Conservation (phyloP, 2,797 vertebrate genomes). For the Enteromius radiatus region DNA sequence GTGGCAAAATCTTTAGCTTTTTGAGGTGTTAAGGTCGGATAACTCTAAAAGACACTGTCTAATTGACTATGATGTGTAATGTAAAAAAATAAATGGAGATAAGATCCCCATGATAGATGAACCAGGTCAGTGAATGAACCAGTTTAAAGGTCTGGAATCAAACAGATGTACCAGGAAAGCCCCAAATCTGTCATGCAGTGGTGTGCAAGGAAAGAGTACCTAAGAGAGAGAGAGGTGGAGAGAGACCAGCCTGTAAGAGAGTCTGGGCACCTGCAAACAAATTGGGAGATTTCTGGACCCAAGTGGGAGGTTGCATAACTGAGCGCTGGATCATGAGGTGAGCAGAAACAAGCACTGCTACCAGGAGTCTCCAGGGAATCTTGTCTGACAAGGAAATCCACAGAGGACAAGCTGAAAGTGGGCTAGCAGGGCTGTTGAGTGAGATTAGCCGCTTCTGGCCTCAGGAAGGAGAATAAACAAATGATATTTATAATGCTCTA, state of each 20-base stretch:
- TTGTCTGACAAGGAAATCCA: constrained; percentile 22
- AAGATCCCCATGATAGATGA: constrained; percentile 22
- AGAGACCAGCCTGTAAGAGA: neutral
- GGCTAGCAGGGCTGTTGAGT: constrained; percentile 4
- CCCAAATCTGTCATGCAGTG: constrained; percentile 59
- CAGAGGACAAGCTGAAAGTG: constrained; percentile 14
- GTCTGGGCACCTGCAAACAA: constrained; percentile 23
- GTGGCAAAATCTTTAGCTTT: neutral
- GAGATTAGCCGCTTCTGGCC: constrained; percentile 30
- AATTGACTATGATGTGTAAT: constrained; percentile 6
- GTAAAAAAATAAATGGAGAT: constrained; percentile 15
- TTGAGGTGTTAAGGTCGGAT: neutral
- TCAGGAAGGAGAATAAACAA: constrained; percentile 16
- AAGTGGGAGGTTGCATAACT: constrained; percentile 31
- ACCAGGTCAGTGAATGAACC: constrained; percentile 47
- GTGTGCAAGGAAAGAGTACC: neutral
- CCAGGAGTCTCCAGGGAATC: constrained; percentile 29
- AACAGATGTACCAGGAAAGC: constrained; percentile 45
- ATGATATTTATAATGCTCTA: neutral
- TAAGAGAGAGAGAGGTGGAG: neutral
- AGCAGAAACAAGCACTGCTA: constrained; percentile 33
- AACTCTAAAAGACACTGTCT: neutral
- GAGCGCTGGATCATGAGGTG: constrained; percentile 26
- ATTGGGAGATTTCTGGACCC: constrained; percentile 18
- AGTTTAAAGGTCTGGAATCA: constrained; percentile 46